Conservation (phyloP, 35 echinoderm and acorn worm genomes). For the Acanthaster planci region DNA sequence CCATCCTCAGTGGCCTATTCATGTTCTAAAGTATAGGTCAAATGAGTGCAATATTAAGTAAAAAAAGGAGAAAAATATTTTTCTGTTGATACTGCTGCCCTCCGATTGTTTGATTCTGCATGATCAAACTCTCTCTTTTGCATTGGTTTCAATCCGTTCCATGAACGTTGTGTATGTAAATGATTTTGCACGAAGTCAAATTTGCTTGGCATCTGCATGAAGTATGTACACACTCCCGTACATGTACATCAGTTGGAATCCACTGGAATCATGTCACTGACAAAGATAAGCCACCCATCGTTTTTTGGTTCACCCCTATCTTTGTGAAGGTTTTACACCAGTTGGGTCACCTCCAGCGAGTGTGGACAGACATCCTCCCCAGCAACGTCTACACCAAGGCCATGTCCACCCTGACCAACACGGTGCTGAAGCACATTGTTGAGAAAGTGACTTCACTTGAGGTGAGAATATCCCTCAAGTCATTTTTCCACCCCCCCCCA, state of each 20-base stretch:
- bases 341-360: slow-evolving; percentile 62
- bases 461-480: slow-evolving; percentile 41
- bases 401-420: slow-evolving; percentile 84
- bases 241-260: background rate
- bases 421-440: slow-evolving; percentile 74
- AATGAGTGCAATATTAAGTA: no score
- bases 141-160: no score
- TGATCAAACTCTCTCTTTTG: no score
- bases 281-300: background rate
- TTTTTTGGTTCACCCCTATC: background rate
- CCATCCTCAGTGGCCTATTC: no score
- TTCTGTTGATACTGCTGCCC: no score
- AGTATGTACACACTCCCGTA: no score
- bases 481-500: no score
- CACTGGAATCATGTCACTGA: background rate
- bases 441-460: slow-evolving; percentile 78
- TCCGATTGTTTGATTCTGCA: no score
- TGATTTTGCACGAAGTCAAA: no score
- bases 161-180: no score
- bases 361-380: slow-evolving; percentile 84
- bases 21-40: background rate
- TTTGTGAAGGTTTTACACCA: slow-evolving; percentile 82
- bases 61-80: no score
- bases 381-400: slow-evolving; percentile 72
- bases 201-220: no score